Conservation (phyloP, 2,113 vertebrate species). For the Phainopepla nitens region DNA sequence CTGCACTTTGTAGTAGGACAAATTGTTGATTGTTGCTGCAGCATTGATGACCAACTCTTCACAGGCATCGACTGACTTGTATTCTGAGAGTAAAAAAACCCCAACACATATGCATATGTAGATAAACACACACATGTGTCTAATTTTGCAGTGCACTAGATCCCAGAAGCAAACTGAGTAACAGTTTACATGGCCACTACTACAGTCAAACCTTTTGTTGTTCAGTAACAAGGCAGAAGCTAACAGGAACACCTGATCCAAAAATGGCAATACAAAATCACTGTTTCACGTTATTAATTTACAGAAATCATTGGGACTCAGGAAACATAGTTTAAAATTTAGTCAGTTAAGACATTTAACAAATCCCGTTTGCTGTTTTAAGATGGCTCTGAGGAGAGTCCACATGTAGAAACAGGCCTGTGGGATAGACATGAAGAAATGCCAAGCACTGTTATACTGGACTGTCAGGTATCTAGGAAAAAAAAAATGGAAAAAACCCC, state of each 20-base stretch:
- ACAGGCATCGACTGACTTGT: constrained; percentile 78
- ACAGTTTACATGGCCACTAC: background rate
- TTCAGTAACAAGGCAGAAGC: background rate
- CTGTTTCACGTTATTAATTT: background rate
- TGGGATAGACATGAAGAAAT: background rate
- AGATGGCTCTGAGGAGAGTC: background rate
- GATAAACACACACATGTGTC: background rate
- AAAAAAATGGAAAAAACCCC: background rate
- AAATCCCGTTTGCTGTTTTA: background rate
- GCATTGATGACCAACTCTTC: constrained; percentile 88
- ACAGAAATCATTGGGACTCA: background rate
- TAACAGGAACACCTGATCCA: background rate
- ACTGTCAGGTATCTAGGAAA: background rate
- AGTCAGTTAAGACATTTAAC: background rate
- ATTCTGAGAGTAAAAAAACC: constrained; percentile 67
- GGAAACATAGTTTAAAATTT: background rate
- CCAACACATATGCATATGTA: background rate
- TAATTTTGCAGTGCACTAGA: background rate
- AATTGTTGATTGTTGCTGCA: constrained; percentile 86
- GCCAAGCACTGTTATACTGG: background rate
- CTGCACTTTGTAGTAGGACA: constrained; percentile 86
- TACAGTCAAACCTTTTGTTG: background rate
- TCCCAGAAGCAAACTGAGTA: background rate
- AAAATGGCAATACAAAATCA: background rate
- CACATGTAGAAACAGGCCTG: background rate